phyloP scores from a whole-genome alignment of 2,797 vertebrate species.

The Eulemur coronatus region DNA sequence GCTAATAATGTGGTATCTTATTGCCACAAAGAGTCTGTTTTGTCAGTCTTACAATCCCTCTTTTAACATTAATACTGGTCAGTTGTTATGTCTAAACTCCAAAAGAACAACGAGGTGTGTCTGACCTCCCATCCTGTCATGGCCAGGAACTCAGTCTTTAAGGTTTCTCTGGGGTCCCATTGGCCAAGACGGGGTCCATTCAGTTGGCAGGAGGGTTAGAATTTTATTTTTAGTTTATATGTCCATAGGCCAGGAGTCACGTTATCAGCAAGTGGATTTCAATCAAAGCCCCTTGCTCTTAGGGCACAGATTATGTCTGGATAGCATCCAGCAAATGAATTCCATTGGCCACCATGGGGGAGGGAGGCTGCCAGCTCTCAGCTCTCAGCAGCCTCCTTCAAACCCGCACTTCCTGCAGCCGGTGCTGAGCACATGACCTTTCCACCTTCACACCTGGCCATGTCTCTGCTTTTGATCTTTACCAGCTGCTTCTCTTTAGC shows the following conservation, averaged over 20 bases:
- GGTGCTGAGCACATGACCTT: background rate
- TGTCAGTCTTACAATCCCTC: background rate
- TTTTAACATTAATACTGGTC: background rate
- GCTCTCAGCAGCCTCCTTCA: background rate
- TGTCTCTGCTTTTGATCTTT: background rate
- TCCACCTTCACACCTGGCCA: too few species aligned
- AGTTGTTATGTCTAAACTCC: background rate
- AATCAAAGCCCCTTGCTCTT: background rate
- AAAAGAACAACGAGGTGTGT: background rate
- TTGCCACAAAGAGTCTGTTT: background rate
- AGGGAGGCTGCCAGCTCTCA: background rate
- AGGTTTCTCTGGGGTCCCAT: background rate
- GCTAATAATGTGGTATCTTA: background rate
- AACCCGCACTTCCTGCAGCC: background rate
- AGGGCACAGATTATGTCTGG: background rate
- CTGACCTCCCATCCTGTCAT: background rate
- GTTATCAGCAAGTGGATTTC: background rate
- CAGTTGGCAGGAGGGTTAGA: background rate
- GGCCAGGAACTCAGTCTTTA: background rate
- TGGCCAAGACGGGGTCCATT: background rate
- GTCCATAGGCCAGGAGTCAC: background rate
- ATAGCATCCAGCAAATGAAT: background rate
- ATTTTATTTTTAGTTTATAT: background rate
- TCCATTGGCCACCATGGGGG: too few species aligned
- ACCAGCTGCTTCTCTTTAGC: background rate